These are phyloP conservation scores for Atrichornis clamosus DNA, from an alignment of 2,113 vertebrate species.

Conservation along the genomic window DNA sequence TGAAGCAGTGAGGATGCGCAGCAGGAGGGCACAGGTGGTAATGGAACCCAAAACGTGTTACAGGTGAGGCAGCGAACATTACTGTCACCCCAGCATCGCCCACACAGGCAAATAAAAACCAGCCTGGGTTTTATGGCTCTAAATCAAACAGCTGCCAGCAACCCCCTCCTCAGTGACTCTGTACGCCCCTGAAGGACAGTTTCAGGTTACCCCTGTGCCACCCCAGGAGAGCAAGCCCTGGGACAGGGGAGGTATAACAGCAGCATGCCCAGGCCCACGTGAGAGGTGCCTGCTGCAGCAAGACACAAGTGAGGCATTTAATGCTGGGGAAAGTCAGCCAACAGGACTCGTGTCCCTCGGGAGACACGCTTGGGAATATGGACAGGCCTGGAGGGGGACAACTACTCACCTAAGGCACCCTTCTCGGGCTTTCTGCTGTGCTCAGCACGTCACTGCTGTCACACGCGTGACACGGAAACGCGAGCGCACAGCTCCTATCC, in stretches of 20 bases:
- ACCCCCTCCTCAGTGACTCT: background rate
- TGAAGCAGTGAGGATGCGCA: background rate
- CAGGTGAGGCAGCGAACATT: background rate
- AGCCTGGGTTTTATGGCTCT: background rate
- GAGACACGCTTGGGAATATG: background rate
- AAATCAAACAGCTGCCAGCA: background rate
- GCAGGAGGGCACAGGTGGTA: background rate
- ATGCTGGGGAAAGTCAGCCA: background rate
- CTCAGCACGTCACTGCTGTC: background rate
- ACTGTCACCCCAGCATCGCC: accelerated
- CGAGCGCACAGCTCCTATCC: accelerated
- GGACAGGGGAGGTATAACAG: background rate
- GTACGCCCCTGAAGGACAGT: accelerated
- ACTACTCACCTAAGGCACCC: accelerated
- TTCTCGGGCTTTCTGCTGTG: background rate
- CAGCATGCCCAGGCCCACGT: accelerated
- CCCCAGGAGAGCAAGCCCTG: background rate
- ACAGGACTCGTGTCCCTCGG: accelerated
- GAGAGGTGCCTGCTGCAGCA: accelerated
- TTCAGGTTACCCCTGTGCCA: background rate
- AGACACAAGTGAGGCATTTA: background rate
- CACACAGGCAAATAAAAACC: too few species aligned
- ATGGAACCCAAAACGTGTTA: accelerated
- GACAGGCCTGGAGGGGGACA: background rate
- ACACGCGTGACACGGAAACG: accelerated